These are phyloP conservation scores for Pseudochirops corinnae DNA, from an alignment of 2,797 vertebrate genomes.

Conservation along the genomic window DNA sequence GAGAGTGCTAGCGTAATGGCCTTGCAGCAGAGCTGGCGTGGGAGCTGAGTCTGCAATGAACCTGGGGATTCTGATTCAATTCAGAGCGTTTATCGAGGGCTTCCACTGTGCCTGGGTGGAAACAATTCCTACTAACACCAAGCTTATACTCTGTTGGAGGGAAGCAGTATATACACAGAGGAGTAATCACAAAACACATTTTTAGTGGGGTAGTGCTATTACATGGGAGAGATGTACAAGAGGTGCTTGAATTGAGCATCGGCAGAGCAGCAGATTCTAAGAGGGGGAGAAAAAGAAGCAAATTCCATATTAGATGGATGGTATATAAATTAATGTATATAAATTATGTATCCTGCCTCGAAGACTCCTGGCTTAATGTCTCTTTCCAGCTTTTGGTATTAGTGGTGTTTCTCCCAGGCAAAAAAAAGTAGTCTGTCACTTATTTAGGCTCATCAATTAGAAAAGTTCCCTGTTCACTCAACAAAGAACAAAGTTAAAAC, in stretches of 20 bases:
- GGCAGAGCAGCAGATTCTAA: background rate
- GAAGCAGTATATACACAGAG: background rate
- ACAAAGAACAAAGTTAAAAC: background rate
- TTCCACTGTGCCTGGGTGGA: background rate
- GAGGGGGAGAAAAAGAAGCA: background rate
- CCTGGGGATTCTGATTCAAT: background rate
- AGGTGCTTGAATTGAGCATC: background rate
- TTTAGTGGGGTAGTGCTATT: background rate
- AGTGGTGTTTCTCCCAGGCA: background rate
- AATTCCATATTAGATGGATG: background rate
- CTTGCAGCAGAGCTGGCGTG: background rate
- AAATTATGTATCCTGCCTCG: no score
- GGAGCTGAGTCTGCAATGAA: background rate
- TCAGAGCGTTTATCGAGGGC: background rate
- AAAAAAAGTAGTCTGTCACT: background rate
- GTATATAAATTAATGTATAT: background rate
- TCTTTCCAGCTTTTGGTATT: background rate
- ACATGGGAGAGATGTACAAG: background rate
- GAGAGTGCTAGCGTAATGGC: background rate
- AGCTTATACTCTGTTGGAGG: background rate
- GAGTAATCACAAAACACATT: background rate
- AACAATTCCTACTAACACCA: background rate
- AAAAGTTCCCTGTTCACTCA: background rate
- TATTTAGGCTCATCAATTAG: background rate
- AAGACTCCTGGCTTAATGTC: no score